These are phyloP conservation scores for Dipodomys merriami DNA, from an alignment of 2,113 vertebrate species.

Conservation along the genomic window DNA sequence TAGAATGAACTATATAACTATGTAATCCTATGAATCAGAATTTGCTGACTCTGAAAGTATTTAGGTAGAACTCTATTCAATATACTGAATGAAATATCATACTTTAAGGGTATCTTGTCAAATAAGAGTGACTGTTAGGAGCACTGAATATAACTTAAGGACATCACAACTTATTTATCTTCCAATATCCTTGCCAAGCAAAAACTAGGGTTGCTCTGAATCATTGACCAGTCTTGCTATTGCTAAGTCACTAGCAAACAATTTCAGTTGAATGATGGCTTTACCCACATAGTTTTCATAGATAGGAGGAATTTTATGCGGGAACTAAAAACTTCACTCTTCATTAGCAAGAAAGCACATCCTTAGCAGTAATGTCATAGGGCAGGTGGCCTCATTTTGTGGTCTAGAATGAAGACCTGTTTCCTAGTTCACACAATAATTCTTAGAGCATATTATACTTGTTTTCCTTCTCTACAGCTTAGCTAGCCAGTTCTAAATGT, in stretches of 20 bases:
- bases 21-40: not conserved
- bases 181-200: not conserved
- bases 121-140: not conserved
- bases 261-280: not conserved
- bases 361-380: no score
- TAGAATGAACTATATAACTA: not conserved
- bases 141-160: not conserved
- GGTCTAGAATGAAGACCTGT: not conserved
- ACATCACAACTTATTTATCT: not conserved
- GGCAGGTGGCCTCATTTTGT: not conserved
- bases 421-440: not conserved
- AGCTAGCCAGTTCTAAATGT: no score
- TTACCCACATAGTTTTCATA: not conserved
- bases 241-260: not conserved
- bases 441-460: fast-evolving
- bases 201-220: not conserved
- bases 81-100: not conserved
- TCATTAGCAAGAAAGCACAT: not conserved
- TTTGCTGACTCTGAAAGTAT: not conserved
- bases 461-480: no score
- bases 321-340: not conserved
- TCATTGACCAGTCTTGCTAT: not conserved
- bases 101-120: not conserved
- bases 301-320: not conserved
- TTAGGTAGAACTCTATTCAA: not conserved